A percentile compares a stretch with the other conserved stretches of the same genome.
Evolutionary conservation across 1,140 invertebrate genomes (phyloP).

Genomic region (Panagrolaimus sp.): DNA sequence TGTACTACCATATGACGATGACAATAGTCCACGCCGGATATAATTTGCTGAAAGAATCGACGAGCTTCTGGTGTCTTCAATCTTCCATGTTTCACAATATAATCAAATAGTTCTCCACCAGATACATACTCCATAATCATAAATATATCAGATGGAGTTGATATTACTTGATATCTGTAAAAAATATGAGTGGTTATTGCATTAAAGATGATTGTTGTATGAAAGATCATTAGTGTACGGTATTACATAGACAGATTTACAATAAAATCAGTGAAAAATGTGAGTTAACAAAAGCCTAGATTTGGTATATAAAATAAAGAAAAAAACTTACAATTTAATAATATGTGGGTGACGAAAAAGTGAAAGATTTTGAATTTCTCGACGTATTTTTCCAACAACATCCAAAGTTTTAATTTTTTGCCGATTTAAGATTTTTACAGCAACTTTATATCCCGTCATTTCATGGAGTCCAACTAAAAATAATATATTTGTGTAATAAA

Average conservation of each 20-base stretch:
- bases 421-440: slow-evolving; percentile 90
- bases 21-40: slow-evolving; percentile 97
- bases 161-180: slow-evolving; percentile 79
- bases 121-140: slow-evolving; percentile 99
- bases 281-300: no score
- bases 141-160: slow-evolving; percentile 98
- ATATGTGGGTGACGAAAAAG: slow-evolving; percentile 98
- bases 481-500: slow-evolving; percentile 5
- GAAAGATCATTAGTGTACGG: no score
- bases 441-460: slow-evolving; percentile 93
- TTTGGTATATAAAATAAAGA: no score
- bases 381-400: slow-evolving; percentile 94
- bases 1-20: slow-evolving; percentile 97
- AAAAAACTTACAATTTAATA: slow-evolving; percentile 88
- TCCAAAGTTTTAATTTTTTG: slow-evolving; percentile 98
- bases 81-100: slow-evolving; percentile 97
- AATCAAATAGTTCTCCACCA: slow-evolving; percentile 97
- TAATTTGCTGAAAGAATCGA: slow-evolving; percentile 97
- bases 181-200: slow-evolving; percentile 14
- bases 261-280: no score
- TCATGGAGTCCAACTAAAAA: slow-evolving; percentile 85
- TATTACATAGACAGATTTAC: no score
- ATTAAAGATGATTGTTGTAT: no score
- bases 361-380: slow-evolving; percentile 98
- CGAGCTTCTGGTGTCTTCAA: slow-evolving; percentile 86